These are phyloP conservation scores for Harpalus rubripes DNA, from an alignment of 2,888 invertebrate genomes.

Conservation along the genomic window DNA sequence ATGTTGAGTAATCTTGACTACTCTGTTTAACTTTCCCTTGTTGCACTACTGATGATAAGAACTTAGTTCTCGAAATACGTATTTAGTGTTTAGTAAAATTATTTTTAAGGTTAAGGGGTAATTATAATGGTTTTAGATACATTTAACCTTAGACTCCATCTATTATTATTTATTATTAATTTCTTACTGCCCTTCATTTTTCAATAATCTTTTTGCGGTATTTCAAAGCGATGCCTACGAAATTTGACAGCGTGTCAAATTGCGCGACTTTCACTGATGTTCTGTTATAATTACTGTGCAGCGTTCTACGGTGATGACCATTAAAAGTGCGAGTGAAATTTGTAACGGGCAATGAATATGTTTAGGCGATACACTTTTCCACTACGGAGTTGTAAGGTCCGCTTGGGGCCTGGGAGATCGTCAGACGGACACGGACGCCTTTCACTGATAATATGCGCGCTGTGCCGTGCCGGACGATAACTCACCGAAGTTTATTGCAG, in stretches of 20 bases:
- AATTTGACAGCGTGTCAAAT: constrained; percentile 8
- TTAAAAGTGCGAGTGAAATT: constrained; percentile 43
- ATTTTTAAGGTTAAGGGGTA: no score
- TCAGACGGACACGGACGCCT: not conserved
- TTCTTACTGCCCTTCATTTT: no score
- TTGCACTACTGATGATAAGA: no score
- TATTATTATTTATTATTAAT: no score
- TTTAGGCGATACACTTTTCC: constrained; percentile 9
- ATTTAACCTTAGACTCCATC: no score
- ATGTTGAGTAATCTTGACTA: no score
- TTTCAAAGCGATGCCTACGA: not conserved
- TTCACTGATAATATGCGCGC: constrained; percentile 10
- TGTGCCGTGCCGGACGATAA: not conserved
- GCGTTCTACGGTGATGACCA: not conserved
- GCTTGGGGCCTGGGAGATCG: not conserved
- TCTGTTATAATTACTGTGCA: constrained; percentile 1
- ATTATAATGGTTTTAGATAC: no score
- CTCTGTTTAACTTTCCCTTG: no score
- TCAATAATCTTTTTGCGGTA: not conserved
- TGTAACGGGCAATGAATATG: constrained; percentile 7
- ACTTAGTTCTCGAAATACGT: no score
- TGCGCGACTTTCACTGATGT: constrained; percentile 31
- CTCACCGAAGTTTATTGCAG: not conserved
- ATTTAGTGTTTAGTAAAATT: no score
- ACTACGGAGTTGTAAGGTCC: not conserved